Base-by-base conservation (phyloP, 2,888 invertebrate species). In the Tinea trinotella region DNA sequence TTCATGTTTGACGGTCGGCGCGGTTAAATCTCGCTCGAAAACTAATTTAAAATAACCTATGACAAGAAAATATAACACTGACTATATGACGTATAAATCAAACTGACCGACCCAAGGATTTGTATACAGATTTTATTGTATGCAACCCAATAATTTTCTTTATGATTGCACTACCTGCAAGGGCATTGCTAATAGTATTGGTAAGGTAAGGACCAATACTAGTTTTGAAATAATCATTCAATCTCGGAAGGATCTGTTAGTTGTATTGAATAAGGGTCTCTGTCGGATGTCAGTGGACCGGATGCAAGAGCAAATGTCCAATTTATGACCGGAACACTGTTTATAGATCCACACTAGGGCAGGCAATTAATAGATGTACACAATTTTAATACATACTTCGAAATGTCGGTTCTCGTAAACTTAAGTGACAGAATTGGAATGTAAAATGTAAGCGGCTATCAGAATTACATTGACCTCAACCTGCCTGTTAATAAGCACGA, bases 301-400 rank as follows among this genome's bases (percentile, higher is more conserved):
- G 77, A 75, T 73, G 76, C 52, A 7, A 62, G 65, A 64, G 65
- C 70, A 19, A 52, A 52, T 36, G 72, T 68, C 68, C 77, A 74
- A 76, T 80, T 81, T 81, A 82, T 62, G 73, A 73, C 80, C 81
- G 81, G 82, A 82, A 77, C 75, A 62, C 63, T 61, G 50, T 46
- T 50, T 24, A 50, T 50, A 12, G 50, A n/a, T 50, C 50, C 12
- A 50, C 19, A 40, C 12, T 46, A 19, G 46, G 46, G 19, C 19
- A 19, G 46, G 19, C 46, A 19, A 30, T 30, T 30, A 30, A 30
- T 30, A 30, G 30, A 30, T 30, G 30, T 7, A 2, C 30, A 30
- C 30, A 30, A 30, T 30, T 30, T 30, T 10, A 30, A 30, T 30
- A 30, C 30, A 30, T 30, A 30, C 30, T 30, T 30, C n/a, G n/a